These are phyloP conservation scores for Microtus pennsylvanicus DNA, from an alignment of 2,113 vertebrate species.

Conservation along the genomic window DNA sequence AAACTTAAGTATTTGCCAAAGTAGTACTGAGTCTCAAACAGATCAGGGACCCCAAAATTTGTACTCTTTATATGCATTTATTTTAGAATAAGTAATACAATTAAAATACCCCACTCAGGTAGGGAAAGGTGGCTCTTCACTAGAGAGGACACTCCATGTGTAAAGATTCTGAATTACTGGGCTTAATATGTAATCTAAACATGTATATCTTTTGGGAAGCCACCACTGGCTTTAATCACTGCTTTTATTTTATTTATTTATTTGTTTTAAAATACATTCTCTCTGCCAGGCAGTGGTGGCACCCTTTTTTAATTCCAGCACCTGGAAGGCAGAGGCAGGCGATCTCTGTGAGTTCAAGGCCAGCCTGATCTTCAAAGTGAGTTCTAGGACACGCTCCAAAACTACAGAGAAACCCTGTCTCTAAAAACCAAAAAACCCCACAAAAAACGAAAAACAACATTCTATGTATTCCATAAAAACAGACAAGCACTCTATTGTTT, in stretches of 20 bases:
- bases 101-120: neutral
- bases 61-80: neutral
- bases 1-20: neutral
- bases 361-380: too few relatives aligned
- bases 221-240: neutral
- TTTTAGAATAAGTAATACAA: neutral
- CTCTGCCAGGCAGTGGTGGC: too few relatives aligned
- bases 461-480: neutral
- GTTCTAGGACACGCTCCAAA: too few relatives aligned
- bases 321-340: too few relatives aligned
- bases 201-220: neutral
- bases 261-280: neutral
- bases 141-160: neutral
- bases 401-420: too few relatives aligned
- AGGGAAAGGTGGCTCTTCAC: neutral
- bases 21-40: conserved; percentile 31
- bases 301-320: too few relatives aligned
- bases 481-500: neutral
- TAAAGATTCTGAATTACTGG: conserved; percentile 16
- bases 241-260: neutral
- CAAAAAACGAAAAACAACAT: neutral
- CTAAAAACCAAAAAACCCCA: too few relatives aligned
- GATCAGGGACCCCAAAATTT: neutral
- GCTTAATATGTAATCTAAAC: neutral
- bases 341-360: too few relatives aligned